Base-by-base conservation (phyloP, 2,113 vertebrate species). In the Tricholaema leucomelas region DNA sequence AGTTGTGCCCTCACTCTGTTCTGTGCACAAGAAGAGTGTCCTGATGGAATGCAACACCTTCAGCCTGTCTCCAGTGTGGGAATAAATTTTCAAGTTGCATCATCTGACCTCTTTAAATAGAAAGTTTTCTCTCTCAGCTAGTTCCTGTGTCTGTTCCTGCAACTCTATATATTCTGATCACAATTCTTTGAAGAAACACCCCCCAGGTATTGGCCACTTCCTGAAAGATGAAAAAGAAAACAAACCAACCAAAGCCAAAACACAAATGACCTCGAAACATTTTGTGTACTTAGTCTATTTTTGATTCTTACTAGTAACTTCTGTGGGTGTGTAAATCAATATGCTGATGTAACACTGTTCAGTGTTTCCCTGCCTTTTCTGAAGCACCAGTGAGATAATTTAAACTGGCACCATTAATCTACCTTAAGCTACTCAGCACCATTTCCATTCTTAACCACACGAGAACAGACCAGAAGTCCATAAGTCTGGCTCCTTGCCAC, bases 401-500 rank as follows among this genome's bases (percentile, higher is more conserved):
- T 87, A 82, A 88, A 91, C 20, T 85, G 74, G 64, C 55, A 85
- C 18, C 74, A 82, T 87, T 93, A 91, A 95, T 91, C 71, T 58
- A 87, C 20, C 40, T 82, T 87, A 87, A 76, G 46, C 42, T 66
- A 18, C 78, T 70, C 9, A 0, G 27, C 42, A 91, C 42, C 78
- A 60, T 94, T 80, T 93, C 84, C 63, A 44, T 95, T 92, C 64
- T 77, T 77, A 88, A 50, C 42, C 64, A 67, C 78, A 82, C 12
- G 2, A 77, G 52, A 93, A 64, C n/a, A 92, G 93, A 93, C 67
- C 60, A 87, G 36, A 91, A 94, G 87, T 93, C 83, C 81, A 89
- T 77, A 89, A 77, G 67, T 25, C 71, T 95, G 93, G 92, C 91
- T 91, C 36, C 31, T 94, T 94, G 92, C 91, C 91, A 85, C 54